Evolutionary conservation across 2,888 invertebrate species (phyloP).

Genomic region (Agriotes lineatus): DNA sequence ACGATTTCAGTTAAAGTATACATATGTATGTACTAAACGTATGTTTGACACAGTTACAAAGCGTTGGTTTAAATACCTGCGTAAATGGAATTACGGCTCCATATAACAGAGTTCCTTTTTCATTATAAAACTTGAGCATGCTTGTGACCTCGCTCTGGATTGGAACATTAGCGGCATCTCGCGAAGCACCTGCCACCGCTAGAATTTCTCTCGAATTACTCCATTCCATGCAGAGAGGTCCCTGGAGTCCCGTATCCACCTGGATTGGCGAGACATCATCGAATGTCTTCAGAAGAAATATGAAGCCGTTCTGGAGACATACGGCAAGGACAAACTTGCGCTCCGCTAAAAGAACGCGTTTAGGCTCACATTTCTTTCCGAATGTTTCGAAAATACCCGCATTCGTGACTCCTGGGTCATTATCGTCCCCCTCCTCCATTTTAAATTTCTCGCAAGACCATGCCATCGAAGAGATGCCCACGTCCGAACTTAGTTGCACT

Average conservation of each 20-base stretch:
- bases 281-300: conserved; percentile 89
- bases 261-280: conserved; percentile 94
- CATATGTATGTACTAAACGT: too few relatives aligned
- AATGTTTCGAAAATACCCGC: conserved; percentile 61
- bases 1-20: too few relatives aligned
- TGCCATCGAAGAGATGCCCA: conserved; percentile 91
- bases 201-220: conserved; percentile 93
- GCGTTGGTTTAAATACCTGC: conserved; percentile 67
- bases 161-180: conserved; percentile 59
- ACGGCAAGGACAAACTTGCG: conserved; percentile 86
- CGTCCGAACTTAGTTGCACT: conserved; percentile 87
- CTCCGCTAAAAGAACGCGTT: conserved; percentile 68
- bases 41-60: too few relatives aligned
- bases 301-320: conserved; percentile 89
- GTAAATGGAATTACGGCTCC: conserved; percentile 83
- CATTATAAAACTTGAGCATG: conserved; percentile 92
- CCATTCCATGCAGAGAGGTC: conserved; percentile 94
- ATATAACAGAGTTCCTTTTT: conserved; percentile 85
- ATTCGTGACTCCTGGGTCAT: conserved; percentile 71
- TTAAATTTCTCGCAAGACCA: conserved; percentile 99
- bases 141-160: conserved; percentile 77
- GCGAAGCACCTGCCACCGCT: conserved; percentile 87
- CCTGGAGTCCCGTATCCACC: conserved; percentile 84
- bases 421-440: conserved; percentile 94
- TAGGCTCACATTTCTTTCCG: too few relatives aligned